A percentile compares a stretch with the other conserved stretches of the same genome.
Evolutionary conservation across 30 jellyfish, hydroid and myxozoan species (phyloP).

Genomic region (Hydractinia echinata): DNA sequence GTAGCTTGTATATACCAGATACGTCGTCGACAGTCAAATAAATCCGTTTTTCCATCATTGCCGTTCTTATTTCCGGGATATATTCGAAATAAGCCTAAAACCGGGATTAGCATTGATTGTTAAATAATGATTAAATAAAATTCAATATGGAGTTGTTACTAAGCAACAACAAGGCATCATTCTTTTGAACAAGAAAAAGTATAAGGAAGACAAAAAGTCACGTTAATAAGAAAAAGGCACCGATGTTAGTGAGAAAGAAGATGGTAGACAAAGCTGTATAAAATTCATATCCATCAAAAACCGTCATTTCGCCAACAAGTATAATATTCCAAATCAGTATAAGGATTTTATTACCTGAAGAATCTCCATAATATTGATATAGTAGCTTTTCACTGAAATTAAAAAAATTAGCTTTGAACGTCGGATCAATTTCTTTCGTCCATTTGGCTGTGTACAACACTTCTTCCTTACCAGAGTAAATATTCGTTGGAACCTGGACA

Average conservation of each 20-base stretch:
- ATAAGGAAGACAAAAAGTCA: background rate
- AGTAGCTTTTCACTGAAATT: slow-evolving; percentile 38
- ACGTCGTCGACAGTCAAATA: slow-evolving; percentile 58
- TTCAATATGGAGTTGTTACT: no score
- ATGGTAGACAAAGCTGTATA: background rate
- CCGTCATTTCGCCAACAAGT: background rate
- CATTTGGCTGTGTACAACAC: slow-evolving; percentile 50
- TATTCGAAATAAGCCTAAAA: slow-evolving; percentile 62
- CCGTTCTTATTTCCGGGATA: slow-evolving; percentile 58
- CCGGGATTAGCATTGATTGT: background rate
- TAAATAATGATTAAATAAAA: background rate
- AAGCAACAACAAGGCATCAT: no score
- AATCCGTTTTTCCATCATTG: slow-evolving; percentile 33
- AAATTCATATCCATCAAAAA: background rate
- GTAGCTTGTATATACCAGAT: slow-evolving; percentile 61
- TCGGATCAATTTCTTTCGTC: slow-evolving; percentile 56
- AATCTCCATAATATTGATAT: slow-evolving; percentile 76
- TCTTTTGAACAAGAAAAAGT: background rate
- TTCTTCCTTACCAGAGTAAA: slow-evolving; percentile 43
- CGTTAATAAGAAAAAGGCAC: background rate
- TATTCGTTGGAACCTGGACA: slow-evolving; percentile 86
- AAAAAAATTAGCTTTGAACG: slow-evolving; percentile 38
- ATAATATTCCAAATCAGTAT: background rate
- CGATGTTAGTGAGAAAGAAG: background rate
- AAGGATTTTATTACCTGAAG: slow-evolving; percentile 21